Percentiles rank a stretch among this genome's conserved stretches.
Evolutionary conservation across 2,888 invertebrate genomes (phyloP).

Genomic region (Platycnemis pennipes): DNA sequence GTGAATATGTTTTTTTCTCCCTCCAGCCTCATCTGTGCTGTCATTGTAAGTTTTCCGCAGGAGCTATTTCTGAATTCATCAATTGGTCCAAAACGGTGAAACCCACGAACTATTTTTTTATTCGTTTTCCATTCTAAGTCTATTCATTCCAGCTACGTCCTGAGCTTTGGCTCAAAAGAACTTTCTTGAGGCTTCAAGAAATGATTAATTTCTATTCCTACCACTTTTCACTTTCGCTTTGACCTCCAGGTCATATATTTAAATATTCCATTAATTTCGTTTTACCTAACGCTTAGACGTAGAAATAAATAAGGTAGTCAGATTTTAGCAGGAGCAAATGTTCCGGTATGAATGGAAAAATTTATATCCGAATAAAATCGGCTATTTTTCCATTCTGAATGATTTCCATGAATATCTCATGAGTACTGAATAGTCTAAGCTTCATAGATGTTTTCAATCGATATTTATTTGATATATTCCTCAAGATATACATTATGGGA

Average conservation of each 20-base stretch:
- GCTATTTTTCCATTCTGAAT: too few species aligned
- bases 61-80: not conserved
- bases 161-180: not conserved
- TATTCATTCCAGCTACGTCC: not conserved
- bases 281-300: too few species aligned
- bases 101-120: not conserved
- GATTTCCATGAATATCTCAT: too few species aligned
- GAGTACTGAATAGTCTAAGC: too few species aligned
- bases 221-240: not conserved
- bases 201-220: not conserved
- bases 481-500: too few species aligned
- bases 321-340: too few species aligned
- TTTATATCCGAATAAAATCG: too few species aligned
- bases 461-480: too few species aligned
- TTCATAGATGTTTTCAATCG: too few species aligned
- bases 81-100: not conserved
- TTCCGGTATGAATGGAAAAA: too few species aligned
- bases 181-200: not conserved
- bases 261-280: not conserved
- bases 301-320: too few species aligned
- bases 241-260: not conserved
- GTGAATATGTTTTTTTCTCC: not conserved
- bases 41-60: not conserved
- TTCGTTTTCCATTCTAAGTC: not conserved
- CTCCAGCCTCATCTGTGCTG: not conserved